Evolutionary conservation across 2,888 invertebrate species (phyloP).

Genomic region (Anthophora plumipes): DNA sequence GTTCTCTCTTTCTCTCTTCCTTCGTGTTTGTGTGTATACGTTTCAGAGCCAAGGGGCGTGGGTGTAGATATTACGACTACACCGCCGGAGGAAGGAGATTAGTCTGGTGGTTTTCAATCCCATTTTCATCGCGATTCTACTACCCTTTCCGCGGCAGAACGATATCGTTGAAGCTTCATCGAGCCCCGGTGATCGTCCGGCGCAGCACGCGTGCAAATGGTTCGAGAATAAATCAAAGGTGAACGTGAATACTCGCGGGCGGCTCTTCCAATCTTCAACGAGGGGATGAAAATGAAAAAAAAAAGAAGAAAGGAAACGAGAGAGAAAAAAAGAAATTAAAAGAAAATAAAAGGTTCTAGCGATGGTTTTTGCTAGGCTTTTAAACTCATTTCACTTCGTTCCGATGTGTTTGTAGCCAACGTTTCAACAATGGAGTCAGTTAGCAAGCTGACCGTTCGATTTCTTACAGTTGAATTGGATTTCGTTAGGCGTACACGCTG

Average conservation of each 20-base stretch:
- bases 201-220: constrained; percentile 64
- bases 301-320: background rate
- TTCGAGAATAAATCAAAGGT: constrained; percentile 78
- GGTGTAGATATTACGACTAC: constrained; percentile 69
- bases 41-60: constrained; percentile 47
- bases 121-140: constrained; percentile 82
- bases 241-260: constrained; percentile 20
- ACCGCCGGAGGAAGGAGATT: constrained; percentile 76
- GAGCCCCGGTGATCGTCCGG: constrained; percentile 48
- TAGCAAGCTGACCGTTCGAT: background rate
- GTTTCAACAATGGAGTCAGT: background rate
- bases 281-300: background rate
- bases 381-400: too few relatives aligned
- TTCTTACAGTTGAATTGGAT: constrained; percentile 28
- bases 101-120: constrained; percentile 84
- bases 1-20: too few relatives aligned
- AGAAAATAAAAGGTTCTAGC: background rate
- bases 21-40: constrained; percentile 55
- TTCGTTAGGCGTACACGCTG: constrained; percentile 28
- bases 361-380: background rate
- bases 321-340: background rate
- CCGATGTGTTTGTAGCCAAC: background rate
- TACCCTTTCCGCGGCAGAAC: constrained; percentile 57
- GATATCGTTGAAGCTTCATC: constrained; percentile 73
- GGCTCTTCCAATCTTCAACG: constrained; percentile 29